These are phyloP conservation scores for Coelopa frigida DNA, from an alignment of 1,140 invertebrate genomes.

Conservation along the genomic window DNA sequence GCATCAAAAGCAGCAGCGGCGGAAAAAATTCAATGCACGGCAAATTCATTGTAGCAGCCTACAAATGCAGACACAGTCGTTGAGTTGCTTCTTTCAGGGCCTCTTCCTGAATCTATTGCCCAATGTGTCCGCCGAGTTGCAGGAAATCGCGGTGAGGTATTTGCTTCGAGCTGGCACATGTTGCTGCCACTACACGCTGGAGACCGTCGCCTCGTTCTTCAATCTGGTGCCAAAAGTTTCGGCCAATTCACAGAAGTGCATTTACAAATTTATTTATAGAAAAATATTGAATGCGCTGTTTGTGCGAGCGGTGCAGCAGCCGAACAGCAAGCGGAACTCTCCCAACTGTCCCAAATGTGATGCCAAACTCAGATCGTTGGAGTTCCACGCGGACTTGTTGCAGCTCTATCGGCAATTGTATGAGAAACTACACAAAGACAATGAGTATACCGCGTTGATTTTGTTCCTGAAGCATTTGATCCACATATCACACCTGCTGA, in stretches of 20 bases:
- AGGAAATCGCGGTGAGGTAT: slow-evolving; percentile 28
- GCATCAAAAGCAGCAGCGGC: slow-evolving; percentile 20
- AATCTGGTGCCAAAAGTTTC: slow-evolving; percentile 18
- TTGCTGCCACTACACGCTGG: slow-evolving; percentile 33
- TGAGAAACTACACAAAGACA: background rate
- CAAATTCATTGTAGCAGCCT: slow-evolving; percentile 37
- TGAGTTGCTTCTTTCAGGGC: slow-evolving; percentile 38
- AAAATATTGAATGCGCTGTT: slow-evolving; percentile 34
- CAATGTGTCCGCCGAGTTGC: slow-evolving; percentile 20
- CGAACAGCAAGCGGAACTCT: background rate
- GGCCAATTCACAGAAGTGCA: slow-evolving; percentile 30
- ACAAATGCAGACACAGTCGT: slow-evolving; percentile 9
- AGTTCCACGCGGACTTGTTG: slow-evolving; percentile 27
- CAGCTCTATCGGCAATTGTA: slow-evolving; percentile 22
- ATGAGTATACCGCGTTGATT: background rate
- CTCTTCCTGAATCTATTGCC: slow-evolving; percentile 28
- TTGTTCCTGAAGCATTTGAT: slow-evolving; percentile 35
- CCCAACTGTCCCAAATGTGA: slow-evolving; percentile 25
- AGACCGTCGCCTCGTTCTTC: slow-evolving; percentile 25
- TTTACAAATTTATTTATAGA: slow-evolving; percentile 35
- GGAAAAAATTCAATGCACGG: slow-evolving; percentile 18
- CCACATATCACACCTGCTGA: slow-evolving; percentile 29
- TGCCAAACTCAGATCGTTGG: slow-evolving; percentile 28
- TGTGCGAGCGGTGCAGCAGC: slow-evolving; percentile 5
- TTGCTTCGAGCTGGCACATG: slow-evolving; percentile 31